Evolutionary conservation across 2,797 vertebrate genomes (phyloP), one percentile per base, ranked within the genome.

Genomic region (Lateolabrax maculatus): DNA sequence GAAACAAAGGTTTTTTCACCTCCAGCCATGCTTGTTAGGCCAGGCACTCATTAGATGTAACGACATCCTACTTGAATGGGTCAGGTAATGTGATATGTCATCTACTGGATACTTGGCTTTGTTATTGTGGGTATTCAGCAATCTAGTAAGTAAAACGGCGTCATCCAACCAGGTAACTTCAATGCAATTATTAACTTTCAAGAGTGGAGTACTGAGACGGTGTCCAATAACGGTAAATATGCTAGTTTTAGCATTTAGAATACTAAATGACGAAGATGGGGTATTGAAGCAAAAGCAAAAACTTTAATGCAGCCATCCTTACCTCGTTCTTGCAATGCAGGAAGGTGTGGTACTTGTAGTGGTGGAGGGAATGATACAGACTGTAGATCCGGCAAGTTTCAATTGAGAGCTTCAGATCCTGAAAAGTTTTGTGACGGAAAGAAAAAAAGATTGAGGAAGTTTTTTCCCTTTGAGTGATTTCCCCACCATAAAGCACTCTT

Each of bases 281-380:
- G 15, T 19, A 18, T 12, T 29, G 19, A 2, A 16, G 12, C 18
- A 52, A 55, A 69, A 23, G 60, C 25, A 60, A 34, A 16, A 2
- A 8, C 9, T 12, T 63, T 34, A 55, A 31, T 21, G 1, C 10
- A 64, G 61, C 1, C 12, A 18, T 41, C 0, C 86, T 84, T 93
- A 97, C 97, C 97, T 98, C 97, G 84, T 97, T 97, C 87, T 97
- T 97, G 92, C 97, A 98, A 86, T 96, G 96, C 87, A 98, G 95
- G 89, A 98, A 98, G 67, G 96, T 98, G 93, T 98, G 97, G 90
- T 97, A 98, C 77, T 98, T 98, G 93, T 97, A 98, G 94, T 98
- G 97, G 90, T 98, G 97, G 61, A 98, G 96, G 8, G 97, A 97
- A 87, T 98, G 97, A 89, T 97, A 98, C 19, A 98, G 94, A 6